Base-by-base conservation (phyloP, 1,140 invertebrate species). In the Dinothrombium tinctorium region DNA sequence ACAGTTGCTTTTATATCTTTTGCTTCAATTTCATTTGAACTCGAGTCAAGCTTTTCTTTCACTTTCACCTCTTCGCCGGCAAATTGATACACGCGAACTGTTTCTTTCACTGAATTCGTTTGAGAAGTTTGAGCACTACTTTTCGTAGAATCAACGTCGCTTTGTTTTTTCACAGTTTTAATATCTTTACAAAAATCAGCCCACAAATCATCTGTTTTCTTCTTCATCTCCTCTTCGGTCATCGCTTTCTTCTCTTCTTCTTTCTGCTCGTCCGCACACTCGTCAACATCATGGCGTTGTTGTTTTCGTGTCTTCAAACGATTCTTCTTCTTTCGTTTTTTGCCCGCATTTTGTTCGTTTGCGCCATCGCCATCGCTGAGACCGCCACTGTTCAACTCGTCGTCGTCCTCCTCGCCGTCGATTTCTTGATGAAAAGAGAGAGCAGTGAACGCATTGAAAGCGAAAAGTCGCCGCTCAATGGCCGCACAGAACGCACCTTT, bases 301-400 rank as follows among this genome's bases (percentile, higher is more conserved):
- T 9, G 28, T 29, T 29, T 29, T 29, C 14, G 9, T 9, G 28
- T 9, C 9, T 9, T 9, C 28, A 29, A 9, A 29, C 14, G 9
- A 9, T 29, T 29, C 9, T 9, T 9, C 14, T 29, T 29, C 28
- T 29, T 29, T 29, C 28, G 9, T 29, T n/a, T 9, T 29, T 38
- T 25, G 11, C 8, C 12, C n/a, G n/a, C n/a, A n/a, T n/a, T n/a
- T n/a, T n/a, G n/a, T 42, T 64, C 54, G 9, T 59, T 38, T 9
- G 69, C 49, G 17, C 59, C 47, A 35, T 56, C 57, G 51, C 44
- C 28, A 54, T 58, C 23, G 21, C 44, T 37, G n/a, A 47, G 42
- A 42, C 46, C 11, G 24, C 6, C 32, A n/a, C 8, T 2, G 11
- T 2, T 2, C 15, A 28, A 21, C 9, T 19, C n/a, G 9, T 8